phyloP scores from a whole-genome alignment of 2,797 vertebrate species.

The Onychomys torridus region DNA sequence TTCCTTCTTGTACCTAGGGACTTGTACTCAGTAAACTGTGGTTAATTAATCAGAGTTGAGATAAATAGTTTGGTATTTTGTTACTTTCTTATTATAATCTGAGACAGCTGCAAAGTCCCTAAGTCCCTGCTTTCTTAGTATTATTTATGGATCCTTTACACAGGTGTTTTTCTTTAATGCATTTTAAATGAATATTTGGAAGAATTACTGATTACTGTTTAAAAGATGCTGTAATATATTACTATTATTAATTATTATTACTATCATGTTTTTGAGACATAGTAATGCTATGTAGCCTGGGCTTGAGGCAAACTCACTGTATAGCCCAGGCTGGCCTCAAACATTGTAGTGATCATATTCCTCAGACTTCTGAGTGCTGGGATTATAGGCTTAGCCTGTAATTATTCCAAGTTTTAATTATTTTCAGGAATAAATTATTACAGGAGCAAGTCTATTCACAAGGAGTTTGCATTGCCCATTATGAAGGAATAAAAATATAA shows the following conservation, averaged over 20 bases:
- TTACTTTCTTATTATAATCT: slow-evolving; percentile 43
- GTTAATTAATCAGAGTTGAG: slow-evolving; percentile 64
- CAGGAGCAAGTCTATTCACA: slow-evolving; percentile 1
- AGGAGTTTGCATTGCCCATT: slow-evolving; percentile 32
- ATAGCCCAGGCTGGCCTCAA: background rate
- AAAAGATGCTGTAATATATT: slow-evolving; percentile 26
- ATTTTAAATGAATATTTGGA: slow-evolving; percentile 51
- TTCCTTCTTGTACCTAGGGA: slow-evolving; percentile 23
- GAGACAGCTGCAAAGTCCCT: background rate
- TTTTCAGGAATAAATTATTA: slow-evolving; percentile 53
- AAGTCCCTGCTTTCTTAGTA: slow-evolving; percentile 53
- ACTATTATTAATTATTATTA: background rate
- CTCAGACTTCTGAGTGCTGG: background rate
- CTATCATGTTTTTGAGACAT: background rate
- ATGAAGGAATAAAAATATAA: background rate
- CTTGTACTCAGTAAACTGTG: background rate
- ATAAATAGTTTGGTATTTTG: slow-evolving; percentile 42
- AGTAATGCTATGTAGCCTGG: background rate
- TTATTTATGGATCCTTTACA: slow-evolving; percentile 17
- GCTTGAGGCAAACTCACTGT: background rate
- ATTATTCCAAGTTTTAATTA: background rate
- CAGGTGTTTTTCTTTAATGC: slow-evolving; percentile 30
- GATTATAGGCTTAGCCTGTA: background rate
- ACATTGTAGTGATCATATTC: background rate
- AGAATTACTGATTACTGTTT: slow-evolving; percentile 19